Conservation (phyloP, 2,888 invertebrate genomes). For the Pseudeuparius sepicola region DNA sequence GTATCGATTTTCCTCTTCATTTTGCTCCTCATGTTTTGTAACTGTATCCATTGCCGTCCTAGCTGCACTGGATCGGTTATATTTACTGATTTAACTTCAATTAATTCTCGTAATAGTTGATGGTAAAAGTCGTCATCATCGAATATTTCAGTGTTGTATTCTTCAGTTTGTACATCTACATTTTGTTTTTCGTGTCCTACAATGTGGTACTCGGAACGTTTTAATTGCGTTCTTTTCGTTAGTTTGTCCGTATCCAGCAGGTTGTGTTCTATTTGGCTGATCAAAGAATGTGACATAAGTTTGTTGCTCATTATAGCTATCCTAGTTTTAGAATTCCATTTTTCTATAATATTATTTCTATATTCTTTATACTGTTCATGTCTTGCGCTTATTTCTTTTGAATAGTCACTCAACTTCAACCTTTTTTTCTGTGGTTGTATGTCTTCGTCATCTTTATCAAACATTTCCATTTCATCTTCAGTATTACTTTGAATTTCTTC, state of each 20-base stretch:
- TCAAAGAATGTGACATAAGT: conserved; percentile 45
- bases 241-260: conserved; percentile 68
- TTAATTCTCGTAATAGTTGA: conserved; percentile 80
- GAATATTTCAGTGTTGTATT: conserved; percentile 75
- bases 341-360: conserved; percentile 74
- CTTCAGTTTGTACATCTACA: conserved; percentile 35
- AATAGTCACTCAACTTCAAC: conserved; percentile 50
- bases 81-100: conserved; percentile 80
- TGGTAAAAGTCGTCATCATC: conserved; percentile 98
- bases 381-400: conserved; percentile 44
- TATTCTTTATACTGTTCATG: conserved; percentile 55
- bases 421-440: conserved; percentile 38
- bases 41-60: conserved; percentile 81
- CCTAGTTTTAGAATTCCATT: conserved; percentile 92
- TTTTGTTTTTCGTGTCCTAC: conserved; percentile 47
- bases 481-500: conserved; percentile 59
- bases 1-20: conserved; percentile 91
- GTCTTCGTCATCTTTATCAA: conserved; percentile 25
- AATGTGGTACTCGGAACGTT: conserved; percentile 62
- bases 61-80: conserved; percentile 77
- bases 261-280: conserved; percentile 79
- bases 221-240: conserved; percentile 67
- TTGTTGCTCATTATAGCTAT: conserved; percentile 53
- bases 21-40: conserved; percentile 84
- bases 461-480: conserved; percentile 35